A percentile compares a stretch with the other conserved stretches of the same genome.
Evolutionary conservation across 1,140 invertebrate genomes (phyloP).

Genomic region (Drosophila pseudoobscura): DNA sequence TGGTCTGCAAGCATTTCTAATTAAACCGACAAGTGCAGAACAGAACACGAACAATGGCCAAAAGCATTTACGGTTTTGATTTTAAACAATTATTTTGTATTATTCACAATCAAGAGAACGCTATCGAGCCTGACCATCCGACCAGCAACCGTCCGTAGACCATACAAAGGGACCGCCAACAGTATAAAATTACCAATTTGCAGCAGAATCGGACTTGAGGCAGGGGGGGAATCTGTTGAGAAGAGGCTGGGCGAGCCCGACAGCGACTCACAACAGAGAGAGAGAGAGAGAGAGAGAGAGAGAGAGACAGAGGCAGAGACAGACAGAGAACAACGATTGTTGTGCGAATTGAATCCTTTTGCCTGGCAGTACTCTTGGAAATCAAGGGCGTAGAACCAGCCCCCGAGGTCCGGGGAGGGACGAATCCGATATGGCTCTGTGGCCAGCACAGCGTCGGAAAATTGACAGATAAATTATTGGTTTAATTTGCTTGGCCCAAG

Average conservation of each 20-base stretch:
- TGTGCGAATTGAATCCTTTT: conserved; percentile 49
- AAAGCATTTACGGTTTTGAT: conserved; percentile 59
- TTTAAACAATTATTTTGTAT: conserved; percentile 66
- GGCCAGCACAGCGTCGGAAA: conserved; percentile 48
- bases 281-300: conserved; percentile 1
- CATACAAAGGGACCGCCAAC: conserved; percentile 62
- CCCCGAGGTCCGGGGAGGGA: neutral
- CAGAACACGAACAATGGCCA: conserved; percentile 24
- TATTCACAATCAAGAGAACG: conserved; percentile 44
- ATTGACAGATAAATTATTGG: conserved; percentile 42
- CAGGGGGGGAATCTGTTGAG: conserved; percentile 8
- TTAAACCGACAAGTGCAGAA: conserved; percentile 13
- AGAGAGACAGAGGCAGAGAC: neutral
- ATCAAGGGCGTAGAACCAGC: conserved; percentile 21
- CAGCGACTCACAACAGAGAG: neutral
- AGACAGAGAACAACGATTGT: conserved; percentile 37
- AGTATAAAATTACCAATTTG: conserved; percentile 81
- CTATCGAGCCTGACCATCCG: conserved; percentile 7
- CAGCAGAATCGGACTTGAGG: conserved; percentile 17
- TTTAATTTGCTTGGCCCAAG: conserved; percentile 18
- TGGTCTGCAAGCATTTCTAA: conserved; percentile 21
- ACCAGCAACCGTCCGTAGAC: neutral
- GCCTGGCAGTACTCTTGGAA: conserved; percentile 26
- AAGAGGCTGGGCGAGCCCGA: neutral
- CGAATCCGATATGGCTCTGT: conserved; percentile 48